Base-by-base conservation (phyloP, 2,113 vertebrate genomes). In the Toxostoma redivivum region DNA sequence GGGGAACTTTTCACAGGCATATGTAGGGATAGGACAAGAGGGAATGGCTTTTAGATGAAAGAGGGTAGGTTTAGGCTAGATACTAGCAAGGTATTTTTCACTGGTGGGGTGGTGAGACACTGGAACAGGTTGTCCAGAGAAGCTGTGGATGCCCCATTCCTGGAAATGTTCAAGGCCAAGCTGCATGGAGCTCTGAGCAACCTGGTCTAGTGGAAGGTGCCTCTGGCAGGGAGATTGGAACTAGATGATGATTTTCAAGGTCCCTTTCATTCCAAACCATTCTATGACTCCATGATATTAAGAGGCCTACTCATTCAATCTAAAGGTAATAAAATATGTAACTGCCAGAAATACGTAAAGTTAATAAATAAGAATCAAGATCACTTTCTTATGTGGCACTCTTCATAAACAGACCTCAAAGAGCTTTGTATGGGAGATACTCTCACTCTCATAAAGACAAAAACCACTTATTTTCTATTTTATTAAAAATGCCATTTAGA, bases 291-390 rank as follows among this genome's bases (percentile, higher is more conserved):
- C 14, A 31, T 54, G 21, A 45, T 21, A 67, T 53, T 60, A 72
- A 81, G 42, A 83, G 11, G 37, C 19, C 31, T 74, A 81, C 35
- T 28, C 35, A 40, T 86, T 95, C 76, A 86, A 45, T 77, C 51
- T 85, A 66, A 65, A 86, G 28, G 31, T 80, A 77, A 42, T 90
- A 82, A 91, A 86, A 90, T 30, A 37, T 48, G 21, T 77, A 72
- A 92, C 24, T 73, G 15, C 22, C 44, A 90, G 54, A 95, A 90
- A 88, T 85, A 74, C 13, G 64, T 80, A 21, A 64, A 80, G 31
- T 76, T 80, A 92, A 83, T 62, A 87, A 94, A 86, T 86, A 67
- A 81, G 78, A 94, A 92, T 54, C 54, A 88, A 11, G 57, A 90
- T 35, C 35, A 37, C 33, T 81, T 88, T 86, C 51, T 88, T 86